Percentiles rank a stretch among this genome's conserved stretches.
phyloP scores from a whole-genome alignment of 2,797 vertebrate genomes.

The Xenopus petersii region DNA sequence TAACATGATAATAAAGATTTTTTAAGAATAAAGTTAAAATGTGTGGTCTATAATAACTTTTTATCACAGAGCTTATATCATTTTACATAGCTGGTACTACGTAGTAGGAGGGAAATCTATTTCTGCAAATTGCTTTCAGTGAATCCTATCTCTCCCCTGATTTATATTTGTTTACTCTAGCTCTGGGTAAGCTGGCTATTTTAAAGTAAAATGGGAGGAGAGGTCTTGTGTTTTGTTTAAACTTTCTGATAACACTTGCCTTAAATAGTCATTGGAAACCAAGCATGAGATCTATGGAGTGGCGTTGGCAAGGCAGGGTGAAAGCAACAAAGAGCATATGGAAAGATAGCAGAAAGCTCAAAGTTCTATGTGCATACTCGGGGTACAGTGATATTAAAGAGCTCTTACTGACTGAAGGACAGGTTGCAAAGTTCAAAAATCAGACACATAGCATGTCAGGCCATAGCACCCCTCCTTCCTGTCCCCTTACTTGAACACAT shows the following conservation, averaged over 20 bases:
- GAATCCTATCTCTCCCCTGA: conserved; percentile 20
- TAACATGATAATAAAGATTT: too few relatives aligned
- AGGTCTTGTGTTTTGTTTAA: conserved; percentile 45
- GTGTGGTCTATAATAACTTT: too few relatives aligned
- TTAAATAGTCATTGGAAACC: conserved; percentile 47
- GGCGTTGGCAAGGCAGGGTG: conserved; percentile 24
- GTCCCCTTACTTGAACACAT: too few relatives aligned
- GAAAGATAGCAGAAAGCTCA: background rate
- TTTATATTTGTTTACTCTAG: conserved; percentile 44
- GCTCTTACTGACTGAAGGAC: background rate
- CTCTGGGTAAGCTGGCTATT: conserved; percentile 32
- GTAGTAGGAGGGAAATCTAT: background rate
- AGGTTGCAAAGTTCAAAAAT: background rate
- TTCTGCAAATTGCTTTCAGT: conserved; percentile 13
- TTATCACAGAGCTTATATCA: background rate
- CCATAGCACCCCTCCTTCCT: too few relatives aligned
- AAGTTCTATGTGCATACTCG: background rate
- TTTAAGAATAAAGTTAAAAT: too few relatives aligned
- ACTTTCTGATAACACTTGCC: conserved; percentile 44
- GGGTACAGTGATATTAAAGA: background rate
- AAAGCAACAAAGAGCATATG: conserved; percentile 34
- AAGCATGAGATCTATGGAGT: conserved; percentile 36
- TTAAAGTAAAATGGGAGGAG: conserved; percentile 40
- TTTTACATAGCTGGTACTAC: background rate
- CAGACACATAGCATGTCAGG: too few relatives aligned